Base-by-base conservation (phyloP, 2,113 vertebrate genomes). In the Sturnira hondurensis region DNA sequence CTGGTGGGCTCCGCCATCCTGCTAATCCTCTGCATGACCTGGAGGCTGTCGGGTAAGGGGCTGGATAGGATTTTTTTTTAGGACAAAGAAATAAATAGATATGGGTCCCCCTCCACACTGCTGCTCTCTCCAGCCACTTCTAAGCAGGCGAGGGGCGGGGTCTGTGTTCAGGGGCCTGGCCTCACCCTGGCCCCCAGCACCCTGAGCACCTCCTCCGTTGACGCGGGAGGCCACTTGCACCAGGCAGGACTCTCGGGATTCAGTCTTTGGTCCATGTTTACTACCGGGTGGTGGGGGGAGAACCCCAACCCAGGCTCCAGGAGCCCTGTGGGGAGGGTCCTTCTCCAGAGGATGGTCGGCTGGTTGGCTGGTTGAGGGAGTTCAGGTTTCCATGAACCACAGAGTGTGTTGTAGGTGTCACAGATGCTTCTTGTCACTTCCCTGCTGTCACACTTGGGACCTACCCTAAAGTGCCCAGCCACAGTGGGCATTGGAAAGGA, bases 1-100 rank as follows among this genome's bases (percentile, higher is more conserved):
- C 95, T 99, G 93, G 98, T 98, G 94, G 97, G 92, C 19, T 98
- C 98, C 1, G 94, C 98, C 96, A 98, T 98, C 65, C 73, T 98
- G 95, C 92, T 94, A 58, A 81, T 89, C 68, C 5, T 98, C 92
- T 99, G 96, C 65, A 96, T 98, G 97, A 97, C 98, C 38, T 97
- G 97, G 96, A 98, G 65, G 84, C 90, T 70, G 63, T 78, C 97
- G 31, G 98, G 98, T 99, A 97, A 98, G 98, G 56, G 56, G 56
- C 56, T 3, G 20, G 54, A 98, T 99, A n/a, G n/a, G n/a, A n/a
- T n/a, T n/a, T 56, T 56, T 26, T 61, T 26, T 61, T 61, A 61
- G 11, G 58, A 61, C 17, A 26, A 61, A 26, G 10, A 61, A 12
- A n/a, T 33, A 28, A 19, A 1, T 28, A 28, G 19, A 2, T 38